These are phyloP conservation scores for Tapirus terrestris DNA, from an alignment of 2,113 vertebrate species.

Conservation along the genomic window DNA sequence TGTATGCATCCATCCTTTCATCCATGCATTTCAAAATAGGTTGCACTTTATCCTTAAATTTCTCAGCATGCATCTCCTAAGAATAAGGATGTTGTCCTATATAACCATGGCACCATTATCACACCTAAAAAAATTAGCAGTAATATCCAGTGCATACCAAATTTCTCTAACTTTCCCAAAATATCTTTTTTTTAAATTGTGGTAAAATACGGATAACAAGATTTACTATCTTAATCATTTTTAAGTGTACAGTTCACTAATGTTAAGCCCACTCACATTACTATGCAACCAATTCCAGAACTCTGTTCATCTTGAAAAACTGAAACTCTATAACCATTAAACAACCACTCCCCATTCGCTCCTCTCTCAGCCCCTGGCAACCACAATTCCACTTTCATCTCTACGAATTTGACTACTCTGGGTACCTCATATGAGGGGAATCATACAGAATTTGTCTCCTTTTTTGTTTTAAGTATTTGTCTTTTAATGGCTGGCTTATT, in stretches of 20 bases:
- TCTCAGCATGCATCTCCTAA: background rate
- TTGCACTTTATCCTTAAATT: background rate
- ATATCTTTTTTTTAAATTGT: background rate
- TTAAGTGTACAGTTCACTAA: background rate
- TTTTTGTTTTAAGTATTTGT: background rate
- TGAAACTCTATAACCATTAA: background rate
- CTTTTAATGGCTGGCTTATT: background rate
- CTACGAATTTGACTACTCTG: background rate
- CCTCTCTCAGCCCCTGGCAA: background rate
- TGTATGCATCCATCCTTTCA: background rate
- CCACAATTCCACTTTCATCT: background rate
- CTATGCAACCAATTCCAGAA: background rate
- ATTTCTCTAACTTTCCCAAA: background rate
- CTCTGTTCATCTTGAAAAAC: background rate
- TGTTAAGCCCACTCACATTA: background rate
- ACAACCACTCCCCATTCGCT: background rate
- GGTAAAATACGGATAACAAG: background rate
- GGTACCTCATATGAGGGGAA: background rate
- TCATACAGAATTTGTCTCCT: background rate
- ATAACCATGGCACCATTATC: background rate
- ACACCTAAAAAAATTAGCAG: background rate
- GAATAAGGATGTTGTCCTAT: background rate
- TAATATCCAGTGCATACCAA: background rate
- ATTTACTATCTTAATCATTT: background rate
- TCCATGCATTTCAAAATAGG: background rate